phyloP scores from a whole-genome alignment of 1,140 invertebrate genomes.

The Anoplophora glabripennis region DNA sequence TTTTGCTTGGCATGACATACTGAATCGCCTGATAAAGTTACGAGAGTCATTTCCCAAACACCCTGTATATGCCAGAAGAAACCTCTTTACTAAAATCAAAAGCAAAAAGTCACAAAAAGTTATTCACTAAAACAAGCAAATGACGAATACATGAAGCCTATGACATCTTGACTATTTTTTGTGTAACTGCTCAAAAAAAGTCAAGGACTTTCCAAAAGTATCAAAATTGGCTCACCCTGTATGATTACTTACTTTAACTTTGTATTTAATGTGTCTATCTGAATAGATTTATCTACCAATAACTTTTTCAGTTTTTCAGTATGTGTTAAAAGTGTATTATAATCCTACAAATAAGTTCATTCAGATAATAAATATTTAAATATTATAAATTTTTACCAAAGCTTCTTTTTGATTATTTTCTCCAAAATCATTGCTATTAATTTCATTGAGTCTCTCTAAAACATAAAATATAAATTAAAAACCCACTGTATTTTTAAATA shows the following conservation, averaged over 20 bases:
- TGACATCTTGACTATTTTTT: no score
- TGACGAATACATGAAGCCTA: no score
- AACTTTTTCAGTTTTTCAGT: conserved; percentile 35
- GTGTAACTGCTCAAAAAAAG: no score
- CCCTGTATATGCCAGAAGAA: no score
- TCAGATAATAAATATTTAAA: conserved; percentile 1
- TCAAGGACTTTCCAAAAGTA: no score
- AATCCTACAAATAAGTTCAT: conserved; percentile 22
- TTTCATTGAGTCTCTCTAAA: conserved; percentile 3
- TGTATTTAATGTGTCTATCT: conserved; percentile 30
- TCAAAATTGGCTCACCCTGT: no score
- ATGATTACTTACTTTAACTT: conserved; percentile 30
- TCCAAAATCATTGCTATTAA: neutral
- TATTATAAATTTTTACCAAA: conserved; percentile 14
- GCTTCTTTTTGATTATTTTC: conserved; percentile 13
- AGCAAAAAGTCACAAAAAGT: no score
- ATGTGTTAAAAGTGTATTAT: conserved; percentile 15
- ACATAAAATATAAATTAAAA: neutral
- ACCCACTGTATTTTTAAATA: conserved; percentile 13
- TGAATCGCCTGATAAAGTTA: no score
- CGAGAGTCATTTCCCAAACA: no score
- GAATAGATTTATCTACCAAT: conserved; percentile 36
- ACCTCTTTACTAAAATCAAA: no score
- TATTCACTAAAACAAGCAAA: no score
- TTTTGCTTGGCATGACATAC: no score